Base-by-base conservation (phyloP, 2,888 invertebrate genomes). In the Microctonus aethiopoides region DNA sequence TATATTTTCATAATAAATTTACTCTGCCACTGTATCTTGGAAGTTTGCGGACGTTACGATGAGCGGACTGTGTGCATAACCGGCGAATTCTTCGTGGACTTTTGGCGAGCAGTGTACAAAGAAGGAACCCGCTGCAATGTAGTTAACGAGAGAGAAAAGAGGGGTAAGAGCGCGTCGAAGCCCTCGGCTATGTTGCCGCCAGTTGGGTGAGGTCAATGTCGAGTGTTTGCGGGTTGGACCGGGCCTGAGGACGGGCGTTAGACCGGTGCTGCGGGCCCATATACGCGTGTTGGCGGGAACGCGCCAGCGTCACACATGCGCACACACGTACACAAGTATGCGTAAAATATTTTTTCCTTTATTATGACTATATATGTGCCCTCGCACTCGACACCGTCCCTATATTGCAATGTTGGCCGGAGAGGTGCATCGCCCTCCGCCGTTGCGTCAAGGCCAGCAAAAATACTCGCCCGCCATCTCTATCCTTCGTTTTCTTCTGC, bases 381-480 rank as follows among this genome's bases (percentile, higher is more conserved):
- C 75, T 72, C 69, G 74, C 69, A 72, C 65, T 56, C 70, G 61
- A 72, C 70, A 73, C 80, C 79, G 80, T 81, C 80, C 80, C 81
- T 81, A 81, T 84, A 81, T 83, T 79, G 81, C 81, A 81, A 81
- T 83, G 83, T 83, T 82, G 82, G 80, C 81, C 81, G 83, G 46
- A 79, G 80, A 84, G 85, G 86, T 85, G 86, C 86, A 86, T 86
- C 86, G 86, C 86, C 86, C 86, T 86, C 85, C 83, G 84, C 74
- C 79, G 84, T 81, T 84, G 84, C 86, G 85, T 86, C 86, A 86
- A 86, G 86, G 86, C 86, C 86, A 86, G 85, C 85, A 83, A 86
- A 86, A 86, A 86, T 85, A 82, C 81, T 81, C 74, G 72, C 76
- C 75, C 72, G 75, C 72, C 67, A 70, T 61, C 71, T 66, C 63